Percentiles rank a stretch among this genome's conserved stretches.
phyloP scores from a whole-genome alignment of 1,140 invertebrate species.

The Meloidogyne exigua region DNA sequence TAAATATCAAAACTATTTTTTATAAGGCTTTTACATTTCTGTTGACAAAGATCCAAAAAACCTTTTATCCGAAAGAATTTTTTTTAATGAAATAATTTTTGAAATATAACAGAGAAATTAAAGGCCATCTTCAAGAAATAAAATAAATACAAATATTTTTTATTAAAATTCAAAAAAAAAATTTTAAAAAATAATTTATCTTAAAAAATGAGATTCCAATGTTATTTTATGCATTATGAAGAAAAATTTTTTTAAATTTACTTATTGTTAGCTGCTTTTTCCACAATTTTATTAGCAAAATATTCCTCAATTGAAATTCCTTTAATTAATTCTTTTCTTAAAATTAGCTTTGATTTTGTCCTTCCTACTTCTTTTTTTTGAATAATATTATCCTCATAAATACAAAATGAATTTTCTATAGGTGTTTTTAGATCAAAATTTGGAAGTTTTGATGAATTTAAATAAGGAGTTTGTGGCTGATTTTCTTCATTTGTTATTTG shows the following conservation, averaged over 20 bases:
- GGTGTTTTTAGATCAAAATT: constrained; percentile 5
- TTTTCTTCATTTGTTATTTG: constrained; percentile 41
- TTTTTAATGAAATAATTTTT: no score
- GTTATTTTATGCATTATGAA: neutral
- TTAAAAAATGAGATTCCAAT: no score
- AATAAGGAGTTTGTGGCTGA: constrained; percentile 10
- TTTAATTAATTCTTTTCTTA: constrained; percentile 22
- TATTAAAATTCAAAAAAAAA: no score
- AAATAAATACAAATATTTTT: no score
- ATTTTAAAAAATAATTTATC: neutral
- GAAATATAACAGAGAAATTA: no score
- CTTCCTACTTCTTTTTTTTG: neutral
- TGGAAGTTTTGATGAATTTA: constrained; percentile 12
- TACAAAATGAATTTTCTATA: constrained; percentile 21
- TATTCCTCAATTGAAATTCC: constrained; percentile 33
- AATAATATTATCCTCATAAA: constrained; percentile 8
- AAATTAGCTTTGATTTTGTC: constrained; percentile 2
- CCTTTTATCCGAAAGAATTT: no score
- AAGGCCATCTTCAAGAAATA: no score
- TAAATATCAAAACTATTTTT: no score
- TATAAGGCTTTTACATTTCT: no score
- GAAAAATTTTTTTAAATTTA: neutral
- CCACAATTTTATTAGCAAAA: constrained; percentile 20
- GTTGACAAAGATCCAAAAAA: no score
- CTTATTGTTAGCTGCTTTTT: neutral